Evolutionary conservation across 2,888 invertebrate genomes (phyloP).

Genomic region (Crioceris asparagi): DNA sequence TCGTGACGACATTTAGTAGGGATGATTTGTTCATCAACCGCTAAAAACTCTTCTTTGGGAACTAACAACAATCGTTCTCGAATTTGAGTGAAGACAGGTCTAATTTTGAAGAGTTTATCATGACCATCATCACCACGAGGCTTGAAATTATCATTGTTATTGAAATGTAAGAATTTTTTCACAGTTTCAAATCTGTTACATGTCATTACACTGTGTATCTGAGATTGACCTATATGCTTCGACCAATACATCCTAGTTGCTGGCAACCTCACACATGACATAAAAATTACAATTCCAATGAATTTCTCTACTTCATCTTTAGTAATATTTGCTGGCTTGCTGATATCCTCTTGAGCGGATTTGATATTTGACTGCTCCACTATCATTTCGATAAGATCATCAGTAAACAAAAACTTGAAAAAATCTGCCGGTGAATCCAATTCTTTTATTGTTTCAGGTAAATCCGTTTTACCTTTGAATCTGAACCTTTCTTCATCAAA

Average conservation of each 20-base stretch:
- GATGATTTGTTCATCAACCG: constrained; percentile 9
- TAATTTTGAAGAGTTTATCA: constrained; percentile 8
- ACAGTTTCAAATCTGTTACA: constrained; percentile 10
- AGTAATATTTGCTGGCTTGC: constrained; percentile 3
- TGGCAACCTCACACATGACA: constrained; percentile 7
- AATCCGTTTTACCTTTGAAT: constrained; percentile 2
- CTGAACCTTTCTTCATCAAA: too few species aligned
- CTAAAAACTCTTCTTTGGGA: constrained; percentile 4
- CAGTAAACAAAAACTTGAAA: constrained; percentile 4
- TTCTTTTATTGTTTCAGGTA: constrained; percentile 3
- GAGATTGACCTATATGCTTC: constrained; percentile 6
- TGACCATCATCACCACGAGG: constrained; percentile 8
- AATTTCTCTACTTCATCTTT: constrained; percentile 5
- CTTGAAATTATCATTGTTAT: constrained; percentile 8
- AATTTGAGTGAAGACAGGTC: constrained; percentile 4
- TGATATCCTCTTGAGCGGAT: constrained; percentile 2
- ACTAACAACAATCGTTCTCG: constrained; percentile 3
- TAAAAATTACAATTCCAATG: constrained; percentile 6
- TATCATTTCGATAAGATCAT: constrained; percentile 5
- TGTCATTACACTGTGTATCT: constrained; percentile 5
- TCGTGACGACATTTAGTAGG: constrained; percentile 5
- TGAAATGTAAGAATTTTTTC: constrained; percentile 9
- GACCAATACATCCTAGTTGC: constrained; percentile 8
- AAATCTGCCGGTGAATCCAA: constrained; percentile 3
- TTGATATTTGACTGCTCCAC: constrained; percentile 6